Evolutionary conservation across 2,888 invertebrate genomes (phyloP), one percentile per base, ranked within the genome.

Genomic region (Hydropsyche betteni): DNA sequence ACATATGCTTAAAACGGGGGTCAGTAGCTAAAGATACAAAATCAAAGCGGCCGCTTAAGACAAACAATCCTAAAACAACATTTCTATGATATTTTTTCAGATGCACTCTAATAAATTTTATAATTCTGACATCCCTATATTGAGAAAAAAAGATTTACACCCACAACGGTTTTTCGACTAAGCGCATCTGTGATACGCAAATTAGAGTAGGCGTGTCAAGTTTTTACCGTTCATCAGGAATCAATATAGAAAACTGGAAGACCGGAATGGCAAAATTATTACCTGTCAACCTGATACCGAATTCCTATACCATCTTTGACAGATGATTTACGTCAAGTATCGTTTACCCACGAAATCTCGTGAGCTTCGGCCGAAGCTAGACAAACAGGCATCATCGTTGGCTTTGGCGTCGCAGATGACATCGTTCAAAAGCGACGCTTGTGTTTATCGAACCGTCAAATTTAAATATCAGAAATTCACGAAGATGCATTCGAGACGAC

Each of bases 221-320:
- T 24, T 24, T 24, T 2, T 24, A 24, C 24, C 24, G 24, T 24
- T 24, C 33, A 61, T 33, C 33, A 61, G 4, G 61, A 33, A 61
- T 61, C 61, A 61, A 61, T 24, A 33, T 4, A 61, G 33, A 61
- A 33, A 34, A 69, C 74, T n/a, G 24, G 70, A 77, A 74, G 6
- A 58, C 69, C 74, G 75, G 68, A 58, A 68, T 70, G 74, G 71
- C 73, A 53, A 68, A 78, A 78, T 74, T 72, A 78, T 74, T 75
- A 75, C 75, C 73, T 71, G 52, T 69, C 68, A 50, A 38, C 24
- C 44, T 68, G 24, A 74, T 77, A 68, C 75, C 77, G 38, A 51
- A 69, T 77, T 75, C 68, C 77, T 7, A 55, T 16, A 44, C 44
- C 10, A 6, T 51, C 38, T 6, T 53, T 70, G 70, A 70, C 70